Conservation (phyloP, 1,140 invertebrate species). For the Saccostrea echinata region DNA sequence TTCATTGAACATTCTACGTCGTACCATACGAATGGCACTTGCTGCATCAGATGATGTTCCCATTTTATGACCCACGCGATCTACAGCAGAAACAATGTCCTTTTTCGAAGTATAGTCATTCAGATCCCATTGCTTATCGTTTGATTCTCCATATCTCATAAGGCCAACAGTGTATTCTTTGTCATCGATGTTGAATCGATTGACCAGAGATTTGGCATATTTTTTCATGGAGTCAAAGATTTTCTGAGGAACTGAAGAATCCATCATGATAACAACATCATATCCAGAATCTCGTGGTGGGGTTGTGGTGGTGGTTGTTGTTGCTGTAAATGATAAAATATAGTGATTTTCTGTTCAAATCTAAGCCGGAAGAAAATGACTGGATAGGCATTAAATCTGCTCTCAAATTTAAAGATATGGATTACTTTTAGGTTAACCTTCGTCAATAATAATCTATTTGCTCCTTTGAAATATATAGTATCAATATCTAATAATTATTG, state of each 20-base stretch:
- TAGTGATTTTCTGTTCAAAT: neutral
- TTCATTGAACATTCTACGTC: conserved; percentile 55
- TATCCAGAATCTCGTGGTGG: conserved; percentile 53
- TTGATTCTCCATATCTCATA: conserved; percentile 59
- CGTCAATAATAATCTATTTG: no score
- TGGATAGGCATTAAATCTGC: no score
- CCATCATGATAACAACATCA: conserved; percentile 73
- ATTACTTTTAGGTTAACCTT: no score
- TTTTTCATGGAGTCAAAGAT: conserved; percentile 62
- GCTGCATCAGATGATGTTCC: conserved; percentile 58
- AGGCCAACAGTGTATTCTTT: conserved; percentile 61
- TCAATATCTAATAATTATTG: no score
- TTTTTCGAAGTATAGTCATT: conserved; percentile 50
- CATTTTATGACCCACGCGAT: conserved; percentile 52
- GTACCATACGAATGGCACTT: conserved; percentile 51
- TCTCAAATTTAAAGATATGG: no score
- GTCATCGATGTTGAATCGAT: conserved; percentile 56
- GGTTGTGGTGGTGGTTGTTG: neutral
- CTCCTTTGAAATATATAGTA: no score
- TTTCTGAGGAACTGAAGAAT: conserved; percentile 65
- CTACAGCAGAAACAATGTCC: conserved; percentile 50
- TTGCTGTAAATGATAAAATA: neutral
- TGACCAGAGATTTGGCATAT: conserved; percentile 66
- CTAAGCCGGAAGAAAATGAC: no score
- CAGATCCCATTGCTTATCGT: conserved; percentile 59